A percentile compares a stretch with the other conserved stretches of the same genome.
These are phyloP conservation scores for Leptoteleia sp. DNA, from an alignment of 1,140 invertebrate species.

Conservation along the genomic window DNA sequence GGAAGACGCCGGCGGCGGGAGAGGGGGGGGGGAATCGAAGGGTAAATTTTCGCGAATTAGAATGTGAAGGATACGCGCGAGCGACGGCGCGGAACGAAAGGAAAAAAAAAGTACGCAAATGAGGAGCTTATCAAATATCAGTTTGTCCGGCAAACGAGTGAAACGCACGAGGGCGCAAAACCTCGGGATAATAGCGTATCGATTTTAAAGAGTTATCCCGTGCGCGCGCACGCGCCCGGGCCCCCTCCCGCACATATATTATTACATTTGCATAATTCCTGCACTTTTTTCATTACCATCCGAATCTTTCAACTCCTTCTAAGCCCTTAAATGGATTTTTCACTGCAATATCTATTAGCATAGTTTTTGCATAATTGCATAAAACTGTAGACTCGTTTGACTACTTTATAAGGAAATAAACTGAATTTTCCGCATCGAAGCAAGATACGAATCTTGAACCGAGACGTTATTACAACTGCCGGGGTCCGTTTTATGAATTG, in stretches of 20 bases:
- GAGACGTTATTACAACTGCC: conserved; percentile 35
- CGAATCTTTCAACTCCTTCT: conserved; percentile 46
- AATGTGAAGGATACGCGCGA: not conserved
- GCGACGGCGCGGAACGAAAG: too few species aligned
- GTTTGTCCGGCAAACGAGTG: conserved; percentile 32
- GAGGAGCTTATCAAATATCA: conserved; percentile 46
- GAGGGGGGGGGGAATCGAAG: too few species aligned
- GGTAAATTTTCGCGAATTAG: conserved; percentile 5
- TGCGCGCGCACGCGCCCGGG: conserved; percentile 35
- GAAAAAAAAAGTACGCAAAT: conserved; percentile 28
- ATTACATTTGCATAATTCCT: conserved; percentile 75
- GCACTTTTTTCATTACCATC: conserved; percentile 72
- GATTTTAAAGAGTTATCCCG: conserved; percentile 69
- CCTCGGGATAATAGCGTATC: conserved; percentile 52
- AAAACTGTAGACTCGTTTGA: conserved; percentile 66
- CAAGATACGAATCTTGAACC: conserved; percentile 37
- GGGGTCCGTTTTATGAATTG: conserved; percentile 17
- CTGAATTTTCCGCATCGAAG: conserved; percentile 54
- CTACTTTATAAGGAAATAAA: conserved; percentile 74
- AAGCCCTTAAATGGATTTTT: conserved; percentile 75
- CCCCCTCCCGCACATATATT: conserved; percentile 72
- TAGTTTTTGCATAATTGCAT: conserved; percentile 79
- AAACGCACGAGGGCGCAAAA: conserved; percentile 25
- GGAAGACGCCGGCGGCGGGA: not conserved
- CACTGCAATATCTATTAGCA: conserved; percentile 79